These are phyloP conservation scores for Xestia sexstrigata DNA, from an alignment of 2,888 invertebrate species.

Conservation along the genomic window DNA sequence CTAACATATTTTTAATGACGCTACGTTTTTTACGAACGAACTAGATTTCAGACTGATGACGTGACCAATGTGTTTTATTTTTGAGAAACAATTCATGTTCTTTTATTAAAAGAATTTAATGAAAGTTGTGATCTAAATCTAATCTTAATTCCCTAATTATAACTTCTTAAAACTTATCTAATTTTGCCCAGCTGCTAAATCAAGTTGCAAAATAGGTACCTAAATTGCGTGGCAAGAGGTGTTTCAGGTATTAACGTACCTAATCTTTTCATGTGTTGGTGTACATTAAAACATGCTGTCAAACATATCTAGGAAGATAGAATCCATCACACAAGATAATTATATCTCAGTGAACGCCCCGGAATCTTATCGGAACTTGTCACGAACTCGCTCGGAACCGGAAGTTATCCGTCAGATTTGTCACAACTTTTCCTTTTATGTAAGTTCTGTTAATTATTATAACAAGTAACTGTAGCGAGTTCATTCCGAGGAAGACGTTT, in stretches of 20 bases:
- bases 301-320: background rate
- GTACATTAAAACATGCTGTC: background rate
- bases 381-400: constrained; percentile 47
- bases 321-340: constrained; percentile 7
- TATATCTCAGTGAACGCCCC: constrained; percentile 23
- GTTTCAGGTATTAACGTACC: background rate
- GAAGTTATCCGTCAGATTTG: constrained; percentile 60
- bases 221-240: background rate
- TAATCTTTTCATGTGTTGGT: background rate
- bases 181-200: background rate
- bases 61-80: too few relatives aligned
- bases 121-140: background rate
- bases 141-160: background rate
- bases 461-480: constrained; percentile 43
- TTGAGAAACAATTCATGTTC: too few relatives aligned
- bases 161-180: background rate
- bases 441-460: constrained; percentile 59
- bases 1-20: constrained; percentile 22
- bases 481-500: constrained; percentile 22
- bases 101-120: too few relatives aligned
- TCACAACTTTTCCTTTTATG: constrained; percentile 54
- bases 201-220: background rate
- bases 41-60: background rate
- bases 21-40: background rate
- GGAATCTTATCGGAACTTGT: constrained; percentile 42